Conservation (phyloP, 2,113 vertebrate species). For the Megaceryle maxima region DNA sequence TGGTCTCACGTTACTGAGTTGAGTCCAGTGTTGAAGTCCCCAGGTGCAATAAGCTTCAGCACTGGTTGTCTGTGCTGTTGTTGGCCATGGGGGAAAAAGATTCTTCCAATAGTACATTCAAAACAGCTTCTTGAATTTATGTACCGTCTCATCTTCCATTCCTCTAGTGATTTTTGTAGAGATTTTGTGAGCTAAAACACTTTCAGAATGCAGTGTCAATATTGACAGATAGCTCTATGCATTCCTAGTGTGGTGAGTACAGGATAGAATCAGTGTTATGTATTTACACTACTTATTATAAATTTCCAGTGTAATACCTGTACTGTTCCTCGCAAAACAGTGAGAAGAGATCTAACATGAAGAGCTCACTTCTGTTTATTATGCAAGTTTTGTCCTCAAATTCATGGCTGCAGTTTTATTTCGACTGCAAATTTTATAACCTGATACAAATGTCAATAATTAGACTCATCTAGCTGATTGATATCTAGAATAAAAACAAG, state of each 20-base stretch:
- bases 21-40: rapidly evolving
- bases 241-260: rapidly evolving
- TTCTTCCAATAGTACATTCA: rapidly evolving
- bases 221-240: not conserved
- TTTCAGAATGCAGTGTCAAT: rapidly evolving
- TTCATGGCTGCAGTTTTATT: not conserved
- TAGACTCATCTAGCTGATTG: not conserved
- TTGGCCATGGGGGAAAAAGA: rapidly evolving
- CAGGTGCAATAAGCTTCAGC: rapidly evolving
- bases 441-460: not conserved
- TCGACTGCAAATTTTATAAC: rapidly evolving
- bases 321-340: not conserved
- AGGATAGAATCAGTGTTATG: rapidly evolving
- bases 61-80: rapidly evolving
- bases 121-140: not conserved
- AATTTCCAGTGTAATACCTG: rapidly evolving
- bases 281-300: rapidly evolving
- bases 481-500: not conserved
- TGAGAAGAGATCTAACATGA: not conserved
- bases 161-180: too few relatives aligned
- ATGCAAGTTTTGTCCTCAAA: not conserved
- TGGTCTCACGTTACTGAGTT: rapidly evolving
- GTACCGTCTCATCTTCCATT: rapidly evolving
- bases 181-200: not conserved
- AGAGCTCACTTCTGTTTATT: not conserved